Conservation (phyloP, 2,113 vertebrate genomes). For the Rissa tridactyla region DNA sequence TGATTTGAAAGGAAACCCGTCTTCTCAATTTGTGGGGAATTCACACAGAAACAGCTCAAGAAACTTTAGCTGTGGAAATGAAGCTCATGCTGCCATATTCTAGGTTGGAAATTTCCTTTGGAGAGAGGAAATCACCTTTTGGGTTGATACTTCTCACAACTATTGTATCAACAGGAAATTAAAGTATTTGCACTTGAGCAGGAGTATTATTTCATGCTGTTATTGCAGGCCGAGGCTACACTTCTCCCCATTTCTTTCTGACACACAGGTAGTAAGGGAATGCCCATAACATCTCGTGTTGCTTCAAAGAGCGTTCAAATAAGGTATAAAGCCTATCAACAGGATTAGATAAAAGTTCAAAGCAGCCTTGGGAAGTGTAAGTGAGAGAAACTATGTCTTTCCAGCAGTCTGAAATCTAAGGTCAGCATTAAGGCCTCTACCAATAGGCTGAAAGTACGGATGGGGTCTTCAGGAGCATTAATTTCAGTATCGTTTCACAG, state of each 20-base stretch:
- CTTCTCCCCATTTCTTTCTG: background rate
- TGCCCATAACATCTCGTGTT: background rate
- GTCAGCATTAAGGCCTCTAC: background rate
- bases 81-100: background rate
- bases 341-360: background rate
- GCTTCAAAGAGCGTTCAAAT: background rate
- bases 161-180: background rate
- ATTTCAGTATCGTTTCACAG: constrained; percentile 25
- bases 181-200: background rate
- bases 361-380: background rate
- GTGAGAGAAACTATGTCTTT: constrained; percentile 23
- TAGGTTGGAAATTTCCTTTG: background rate
- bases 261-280: background rate
- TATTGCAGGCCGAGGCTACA: background rate
- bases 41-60: background rate
- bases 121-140: background rate
- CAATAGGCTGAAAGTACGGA: background rate
- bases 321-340: background rate
- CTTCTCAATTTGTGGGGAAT: background rate
- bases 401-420: background rate
- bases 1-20: background rate
- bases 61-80: background rate
- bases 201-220: background rate
- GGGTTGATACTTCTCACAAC: background rate
- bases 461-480: background rate